phyloP scores from a whole-genome alignment of 2,888 invertebrate species.

The Rotaria macrura region DNA sequence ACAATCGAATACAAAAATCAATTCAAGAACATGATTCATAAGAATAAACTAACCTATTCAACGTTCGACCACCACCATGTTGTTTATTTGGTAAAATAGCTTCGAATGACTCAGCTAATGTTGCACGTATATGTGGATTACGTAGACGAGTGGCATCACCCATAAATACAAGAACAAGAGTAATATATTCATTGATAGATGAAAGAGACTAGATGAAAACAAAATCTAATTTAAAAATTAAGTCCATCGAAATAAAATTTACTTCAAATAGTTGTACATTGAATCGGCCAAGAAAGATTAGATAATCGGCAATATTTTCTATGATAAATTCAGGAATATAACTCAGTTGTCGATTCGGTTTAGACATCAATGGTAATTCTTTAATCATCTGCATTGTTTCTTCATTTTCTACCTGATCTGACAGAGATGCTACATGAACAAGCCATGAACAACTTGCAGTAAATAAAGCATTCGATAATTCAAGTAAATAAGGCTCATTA shows the following conservation, averaged over 20 bases:
- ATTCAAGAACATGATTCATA: slow-evolving; percentile 23
- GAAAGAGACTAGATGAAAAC: background rate
- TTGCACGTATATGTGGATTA: slow-evolving; percentile 82
- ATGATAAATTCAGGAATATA: slow-evolving; percentile 17
- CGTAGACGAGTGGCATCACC: slow-evolving; percentile 68
- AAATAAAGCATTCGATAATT: background rate
- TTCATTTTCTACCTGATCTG: background rate
- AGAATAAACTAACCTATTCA: background rate
- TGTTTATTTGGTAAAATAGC: slow-evolving; percentile 61
- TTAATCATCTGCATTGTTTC: background rate
- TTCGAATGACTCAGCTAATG: slow-evolving; percentile 76
- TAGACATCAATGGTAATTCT: background rate
- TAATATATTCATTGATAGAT: slow-evolving; percentile 4
- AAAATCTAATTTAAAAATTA: no score
- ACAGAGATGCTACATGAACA: background rate
- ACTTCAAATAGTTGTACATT: slow-evolving; percentile 5
- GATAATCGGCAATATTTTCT: background rate
- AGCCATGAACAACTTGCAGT: slow-evolving; percentile 3
- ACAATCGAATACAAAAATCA: no score
- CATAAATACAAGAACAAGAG: slow-evolving; percentile 63
- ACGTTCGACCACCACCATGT: background rate
- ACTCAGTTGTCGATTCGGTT: background rate
- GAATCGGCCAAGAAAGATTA: background rate
- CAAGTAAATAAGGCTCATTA: background rate
- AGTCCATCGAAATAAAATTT: no score